phyloP scores from a whole-genome alignment of 2,888 invertebrate genomes.

The Diplolepis rosae region DNA sequence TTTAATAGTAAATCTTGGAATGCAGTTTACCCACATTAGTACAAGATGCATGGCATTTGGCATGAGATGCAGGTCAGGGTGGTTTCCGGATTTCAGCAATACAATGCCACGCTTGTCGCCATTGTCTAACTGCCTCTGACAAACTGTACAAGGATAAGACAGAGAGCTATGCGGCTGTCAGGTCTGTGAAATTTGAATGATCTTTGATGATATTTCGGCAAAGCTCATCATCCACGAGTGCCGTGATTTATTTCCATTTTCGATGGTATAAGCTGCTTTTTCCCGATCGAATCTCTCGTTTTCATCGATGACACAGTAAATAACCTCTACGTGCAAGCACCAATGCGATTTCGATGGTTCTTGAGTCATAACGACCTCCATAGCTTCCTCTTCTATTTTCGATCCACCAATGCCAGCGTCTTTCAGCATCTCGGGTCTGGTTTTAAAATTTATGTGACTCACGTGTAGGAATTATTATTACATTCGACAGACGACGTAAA shows the following conservation, averaged over 20 bases:
- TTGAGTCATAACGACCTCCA: conserved; percentile 1
- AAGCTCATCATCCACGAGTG: conserved; percentile 29
- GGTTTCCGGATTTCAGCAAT: conserved; percentile 51
- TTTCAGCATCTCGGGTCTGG: not conserved
- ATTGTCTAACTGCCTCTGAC: conserved; percentile 67
- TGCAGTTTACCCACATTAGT: conserved; percentile 8
- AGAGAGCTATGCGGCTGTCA: conserved; percentile 54
- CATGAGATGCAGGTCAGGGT: conserved; percentile 54
- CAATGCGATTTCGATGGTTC: conserved; percentile 18
- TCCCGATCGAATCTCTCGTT: not conserved
- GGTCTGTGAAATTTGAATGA: conserved; percentile 60
- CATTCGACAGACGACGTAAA: not conserved
- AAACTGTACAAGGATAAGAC: conserved; percentile 67
- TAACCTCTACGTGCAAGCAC: not conserved
- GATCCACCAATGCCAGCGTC: not conserved
- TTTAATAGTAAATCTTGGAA: conserved; percentile 22
- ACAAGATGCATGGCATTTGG: conserved; percentile 25
- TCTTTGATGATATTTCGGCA: conserved; percentile 54
- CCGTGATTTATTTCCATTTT: not conserved
- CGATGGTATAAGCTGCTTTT: not conserved
- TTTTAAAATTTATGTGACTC: conserved; percentile 41
- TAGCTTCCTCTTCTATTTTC: not conserved
- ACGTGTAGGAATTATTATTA: conserved; percentile 43
- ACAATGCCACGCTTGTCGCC: conserved; percentile 59
- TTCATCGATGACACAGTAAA: not conserved